These are phyloP conservation scores for Oenanthe melanoleuca DNA, from an alignment of 2,113 vertebrate genomes.

Conservation along the genomic window DNA sequence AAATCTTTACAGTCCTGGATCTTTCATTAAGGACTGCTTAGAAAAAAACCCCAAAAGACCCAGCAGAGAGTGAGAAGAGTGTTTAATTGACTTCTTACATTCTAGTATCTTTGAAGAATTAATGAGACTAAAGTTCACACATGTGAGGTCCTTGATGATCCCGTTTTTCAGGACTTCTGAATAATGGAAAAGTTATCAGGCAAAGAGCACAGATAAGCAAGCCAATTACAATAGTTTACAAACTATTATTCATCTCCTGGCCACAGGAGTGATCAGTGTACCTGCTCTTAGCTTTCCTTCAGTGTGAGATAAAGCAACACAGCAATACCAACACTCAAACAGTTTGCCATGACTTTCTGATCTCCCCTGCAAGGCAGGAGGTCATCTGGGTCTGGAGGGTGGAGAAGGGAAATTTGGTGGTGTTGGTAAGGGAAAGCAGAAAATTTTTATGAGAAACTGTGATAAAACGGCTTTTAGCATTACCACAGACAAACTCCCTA, in stretches of 20 bases:
- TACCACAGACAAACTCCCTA: not conserved
- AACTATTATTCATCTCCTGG: not conserved
- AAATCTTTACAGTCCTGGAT: not conserved
- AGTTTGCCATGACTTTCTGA: not conserved
- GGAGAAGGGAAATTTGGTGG: not conserved
- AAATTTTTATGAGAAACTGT: not conserved
- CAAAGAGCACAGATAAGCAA: not conserved
- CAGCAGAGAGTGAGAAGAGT: not conserved
- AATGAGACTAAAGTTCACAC: not conserved
- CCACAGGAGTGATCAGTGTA: not conserved
- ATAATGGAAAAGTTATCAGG: not conserved
- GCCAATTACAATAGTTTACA: not conserved
- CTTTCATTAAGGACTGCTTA: not conserved
- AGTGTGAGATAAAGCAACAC: not conserved
- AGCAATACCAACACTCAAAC: not conserved
- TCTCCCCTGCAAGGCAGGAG: not conserved
- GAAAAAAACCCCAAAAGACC: not conserved
- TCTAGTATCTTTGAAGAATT: not conserved
- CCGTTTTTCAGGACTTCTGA: not conserved
- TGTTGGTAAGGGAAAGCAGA: not conserved
- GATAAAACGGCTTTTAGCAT: not conserved
- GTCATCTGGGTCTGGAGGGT: not conserved
- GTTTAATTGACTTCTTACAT: not conserved
- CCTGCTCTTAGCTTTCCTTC: not conserved
- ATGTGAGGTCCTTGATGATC: not conserved